phyloP scores from a whole-genome alignment of 2,888 invertebrate species.

The Cistogaster globosa region DNA sequence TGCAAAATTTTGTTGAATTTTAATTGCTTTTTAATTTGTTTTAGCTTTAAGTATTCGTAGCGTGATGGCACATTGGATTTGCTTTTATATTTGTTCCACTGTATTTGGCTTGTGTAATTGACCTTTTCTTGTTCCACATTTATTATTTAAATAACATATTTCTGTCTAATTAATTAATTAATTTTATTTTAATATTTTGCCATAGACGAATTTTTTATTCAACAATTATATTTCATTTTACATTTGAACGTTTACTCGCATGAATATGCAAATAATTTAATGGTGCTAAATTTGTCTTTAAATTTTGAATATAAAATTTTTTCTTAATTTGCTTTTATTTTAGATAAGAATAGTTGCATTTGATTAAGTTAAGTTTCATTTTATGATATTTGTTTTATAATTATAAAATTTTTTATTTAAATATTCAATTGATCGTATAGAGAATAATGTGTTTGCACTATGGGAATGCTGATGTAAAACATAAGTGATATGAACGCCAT shows the following conservation, averaged over 20 bases:
- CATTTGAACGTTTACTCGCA: constrained; percentile 15
- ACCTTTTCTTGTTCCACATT: constrained; percentile 62
- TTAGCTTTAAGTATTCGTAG: constrained; percentile 24
- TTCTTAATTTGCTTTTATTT: neutral
- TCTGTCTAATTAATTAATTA: constrained; percentile 39
- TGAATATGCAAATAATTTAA: constrained; percentile 63
- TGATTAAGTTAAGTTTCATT: constrained; percentile 32
- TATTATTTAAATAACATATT: constrained; percentile 60
- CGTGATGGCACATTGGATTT: constrained; percentile 48
- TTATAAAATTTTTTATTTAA: too few species aligned
- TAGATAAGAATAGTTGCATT: constrained; percentile 1
- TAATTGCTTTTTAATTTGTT: constrained; percentile 56
- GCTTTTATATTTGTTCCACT: constrained; percentile 6
- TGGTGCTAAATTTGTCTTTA: constrained; percentile 38
- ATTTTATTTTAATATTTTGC: constrained; percentile 56
- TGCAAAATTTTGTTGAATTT: neutral
- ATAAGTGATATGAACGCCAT: too few species aligned
- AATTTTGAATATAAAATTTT: neutral
- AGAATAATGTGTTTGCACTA: too few species aligned
- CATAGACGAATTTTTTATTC: constrained; percentile 65
- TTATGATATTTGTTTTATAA: constrained; percentile 14
- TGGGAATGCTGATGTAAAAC: too few species aligned
- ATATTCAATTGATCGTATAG: too few species aligned
- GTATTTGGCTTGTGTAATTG: constrained; percentile 38
- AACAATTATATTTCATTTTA: constrained; percentile 60